Evolutionary conservation across 2,888 invertebrate genomes (phyloP), one percentile per base, ranked within the genome.

Genomic region (Belgica antarctica): DNA sequence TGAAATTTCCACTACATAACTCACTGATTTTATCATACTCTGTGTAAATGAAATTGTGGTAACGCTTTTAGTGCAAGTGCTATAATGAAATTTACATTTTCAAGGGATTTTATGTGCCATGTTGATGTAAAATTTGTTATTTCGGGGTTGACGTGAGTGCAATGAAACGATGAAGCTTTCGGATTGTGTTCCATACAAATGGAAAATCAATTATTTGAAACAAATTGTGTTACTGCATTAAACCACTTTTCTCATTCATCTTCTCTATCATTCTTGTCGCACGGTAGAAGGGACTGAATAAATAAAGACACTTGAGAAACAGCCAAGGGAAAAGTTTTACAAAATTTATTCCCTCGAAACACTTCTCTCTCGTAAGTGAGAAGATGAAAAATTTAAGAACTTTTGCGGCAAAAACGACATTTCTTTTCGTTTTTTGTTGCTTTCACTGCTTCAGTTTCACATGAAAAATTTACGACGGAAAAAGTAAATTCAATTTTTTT

Each of bases 1-100:
- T 68, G 52, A 68, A 57, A 68, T 68, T 68, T 68, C 68, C 68
- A 68, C 68, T 68, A 68, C 68, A 68, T 68, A 68, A 68, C 47
- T 68, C 68, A 68, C 47, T 68, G 68, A 68, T 68, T 66, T 66
- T 68, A 68, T 68, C 68, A 34, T 47, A 15, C 52, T 22, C 22
- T 52, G 5, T 7, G 52, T 62, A 31, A 63, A 63, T 63, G 63
- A 22, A 41, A 36, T 63, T 63, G 63, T 63, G 41, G 24, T 24
- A 63, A 41, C 15, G 63, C 63, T 63, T 41, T 63, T 63, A 63
- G 36, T 63, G 63, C 41, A 31, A 22, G n/a, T 7, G 22, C 22
- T 22, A n/a, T 52, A 52, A 52, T 52, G 52, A 52, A 52, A 52
- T 52, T 52, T 52, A 17, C 52, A 52, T 52, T 52, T 22, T 52